Evolutionary conservation across 2,888 invertebrate species (phyloP), one percentile per base, ranked within the genome.

Genomic region (Kuschelorhynchus macadamiae): DNA sequence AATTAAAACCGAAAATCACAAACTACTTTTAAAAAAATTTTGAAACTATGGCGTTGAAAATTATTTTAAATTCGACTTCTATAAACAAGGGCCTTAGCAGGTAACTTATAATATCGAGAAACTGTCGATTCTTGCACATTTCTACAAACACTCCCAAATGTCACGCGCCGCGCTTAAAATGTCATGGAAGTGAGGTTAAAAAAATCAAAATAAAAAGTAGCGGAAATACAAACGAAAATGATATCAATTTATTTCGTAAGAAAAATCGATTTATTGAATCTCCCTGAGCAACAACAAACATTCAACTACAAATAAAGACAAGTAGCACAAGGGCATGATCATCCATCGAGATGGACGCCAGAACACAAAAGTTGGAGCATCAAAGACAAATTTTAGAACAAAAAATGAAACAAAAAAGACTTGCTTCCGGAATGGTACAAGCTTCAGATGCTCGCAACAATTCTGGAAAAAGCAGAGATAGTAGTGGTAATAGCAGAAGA

Each of bases 351-450:
- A 83, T 83, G 83, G 83, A 83, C 70, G 76, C 80, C 42, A 89
- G 93, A 74, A 93, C 91, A 83, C 92, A 93, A 83, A 93, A 93
- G 86, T 88, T 94, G 81, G 94, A 94, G 87, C 94, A 94, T 86
- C 94, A 94, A 94, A 89, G 94, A 72, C 94, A 94, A 84, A 81
- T 95, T 74, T 91, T 95, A 89, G 94, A 95, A 80, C 93, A 92
- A 79, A 95, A 95, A 83, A 93, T 95, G 88, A 90, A 92, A 76
- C 93, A 94, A 79, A 95, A 95, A 80, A 86, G 95, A 55, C 92
- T 94, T 79, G 91, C 91, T 66, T 90, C 92, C 52, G 93, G 94
- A 30, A 92, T 95, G 91, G 91, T 95, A 33, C 94, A 94, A 80
- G 93, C 94, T 5, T 94, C 94, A 63, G 95, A 95, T 84, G 85